These are phyloP conservation scores for Coelopa frigida DNA, from an alignment of 1,140 invertebrate genomes.

Conservation along the genomic window DNA sequence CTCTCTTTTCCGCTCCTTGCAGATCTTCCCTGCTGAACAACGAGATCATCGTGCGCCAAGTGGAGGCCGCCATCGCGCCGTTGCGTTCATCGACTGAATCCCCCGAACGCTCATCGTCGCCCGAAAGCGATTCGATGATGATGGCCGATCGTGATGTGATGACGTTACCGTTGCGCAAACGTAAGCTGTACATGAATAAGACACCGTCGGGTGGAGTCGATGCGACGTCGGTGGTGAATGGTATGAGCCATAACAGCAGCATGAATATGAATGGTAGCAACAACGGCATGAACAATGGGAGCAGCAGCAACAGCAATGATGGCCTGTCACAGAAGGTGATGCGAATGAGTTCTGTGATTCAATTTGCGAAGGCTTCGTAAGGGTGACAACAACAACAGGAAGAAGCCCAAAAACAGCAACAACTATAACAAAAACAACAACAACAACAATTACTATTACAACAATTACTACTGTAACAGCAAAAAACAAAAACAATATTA, in stretches of 20 bases:
- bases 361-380: conserved; percentile 67
- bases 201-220: conserved; percentile 48
- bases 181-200: conserved; percentile 70
- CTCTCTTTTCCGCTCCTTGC: conserved; percentile 11
- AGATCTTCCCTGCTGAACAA: conserved; percentile 50
- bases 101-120: conserved; percentile 53
- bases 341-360: conserved; percentile 71
- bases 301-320: too few species aligned
- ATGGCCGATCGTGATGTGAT: conserved; percentile 54
- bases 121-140: conserved; percentile 50
- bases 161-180: conserved; percentile 66
- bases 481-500: conserved; percentile 4
- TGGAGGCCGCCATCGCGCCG: conserved; percentile 60
- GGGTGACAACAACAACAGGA: conserved; percentile 20
- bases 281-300: too few species aligned
- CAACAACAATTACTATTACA: not conserved
- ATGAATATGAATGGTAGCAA: too few species aligned
- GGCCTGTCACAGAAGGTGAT: conserved; percentile 46
- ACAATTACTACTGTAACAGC: not conserved
- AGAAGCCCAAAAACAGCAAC: conserved; percentile 1
- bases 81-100: conserved; percentile 54
- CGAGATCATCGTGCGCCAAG: conserved; percentile 59
- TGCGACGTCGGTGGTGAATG: conserved; percentile 15
- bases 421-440: conserved; percentile 6
- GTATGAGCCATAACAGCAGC: too few species aligned